Base-by-base conservation (phyloP, 2,797 vertebrate genomes). In the Crypturellus tataupa region DNA sequence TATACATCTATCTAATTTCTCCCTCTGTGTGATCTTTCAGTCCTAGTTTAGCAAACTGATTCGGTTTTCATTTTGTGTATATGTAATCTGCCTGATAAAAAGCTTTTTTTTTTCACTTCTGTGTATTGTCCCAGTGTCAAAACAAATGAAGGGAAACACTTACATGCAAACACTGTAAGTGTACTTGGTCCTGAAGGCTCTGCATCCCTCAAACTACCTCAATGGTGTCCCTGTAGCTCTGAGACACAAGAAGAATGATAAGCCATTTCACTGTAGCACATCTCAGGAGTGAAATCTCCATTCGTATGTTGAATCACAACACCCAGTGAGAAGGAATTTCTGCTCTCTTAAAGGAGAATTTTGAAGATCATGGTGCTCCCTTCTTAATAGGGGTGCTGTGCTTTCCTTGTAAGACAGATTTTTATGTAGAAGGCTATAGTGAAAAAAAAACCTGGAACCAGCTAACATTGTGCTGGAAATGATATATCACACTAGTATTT, bases 91-190 rank as follows among this genome's bases (percentile, higher is more conserved):
- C 7, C 4, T 35, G 24, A 13, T 9, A 19, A 91, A 76, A 4
- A 0, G 1, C 4, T 60, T 33, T 42, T 4, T 21, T 86, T 47
- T 46, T 46, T 46, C 46, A 47, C 46, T 47, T 4, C 5, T 59
- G 1, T 56, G 20, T 71, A 49, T 21, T 49, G 33, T 3, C 7
- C 9, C 19, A 63, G 7, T 18, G 46, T 31, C 14, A 62, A 76
- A 80, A 58, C 17, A 7, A 9, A 16, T 5, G 39, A 44, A 33
- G 11, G 53, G 9, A 31, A 88, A 25, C 7, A 58, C 6, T 84
- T 17, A 29, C 1, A 16, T 39, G 8, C n/a, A 62, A 71, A 1
- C 1, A 4, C 24, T 62, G 25, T 39, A 46, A 31, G 7, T 7
- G 5, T 24, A 21, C 31, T 59, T 64, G 21, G 37, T 69, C 3